These are phyloP conservation scores for Charina bottae DNA, from an alignment of 2,113 vertebrate genomes.

Conservation along the genomic window DNA sequence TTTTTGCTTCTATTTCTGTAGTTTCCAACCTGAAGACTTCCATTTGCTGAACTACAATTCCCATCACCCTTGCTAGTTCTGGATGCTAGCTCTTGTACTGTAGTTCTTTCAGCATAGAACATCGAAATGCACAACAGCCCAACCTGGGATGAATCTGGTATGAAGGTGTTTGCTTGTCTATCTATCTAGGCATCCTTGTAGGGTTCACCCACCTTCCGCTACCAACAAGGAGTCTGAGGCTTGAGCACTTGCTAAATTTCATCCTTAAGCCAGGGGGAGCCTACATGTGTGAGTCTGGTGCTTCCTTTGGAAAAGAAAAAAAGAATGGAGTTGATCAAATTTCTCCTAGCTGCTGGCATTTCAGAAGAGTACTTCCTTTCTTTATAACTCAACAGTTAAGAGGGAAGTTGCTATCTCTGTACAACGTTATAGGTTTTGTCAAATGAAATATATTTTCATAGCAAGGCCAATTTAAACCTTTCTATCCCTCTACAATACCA, in stretches of 20 bases:
- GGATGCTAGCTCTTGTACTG: neutral
- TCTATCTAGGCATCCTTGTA: neutral
- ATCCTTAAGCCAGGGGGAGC: neutral
- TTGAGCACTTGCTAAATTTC: neutral
- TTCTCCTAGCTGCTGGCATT: neutral
- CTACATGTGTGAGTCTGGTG: neutral
- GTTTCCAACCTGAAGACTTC: neutral
- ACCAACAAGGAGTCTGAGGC: neutral
- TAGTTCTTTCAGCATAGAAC: neutral
- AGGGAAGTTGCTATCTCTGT: neutral
- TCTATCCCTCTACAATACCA: conserved; percentile 3
- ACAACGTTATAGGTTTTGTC: neutral
- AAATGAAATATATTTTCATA: conserved; percentile 46
- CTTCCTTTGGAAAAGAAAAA: neutral
- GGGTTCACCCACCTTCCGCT: neutral
- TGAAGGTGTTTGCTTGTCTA: neutral
- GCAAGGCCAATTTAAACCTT: conserved; percentile 1
- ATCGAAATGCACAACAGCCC: neutral
- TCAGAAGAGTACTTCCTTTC: neutral
- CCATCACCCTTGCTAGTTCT: neutral
- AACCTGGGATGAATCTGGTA: neutral
- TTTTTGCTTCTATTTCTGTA: neutral
- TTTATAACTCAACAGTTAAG: neutral
- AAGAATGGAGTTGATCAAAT: neutral
- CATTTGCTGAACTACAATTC: neutral